Evolutionary conservation across 2,113 vertebrate genomes (phyloP).

Genomic region (Sarotherodon lohbergeri): DNA sequence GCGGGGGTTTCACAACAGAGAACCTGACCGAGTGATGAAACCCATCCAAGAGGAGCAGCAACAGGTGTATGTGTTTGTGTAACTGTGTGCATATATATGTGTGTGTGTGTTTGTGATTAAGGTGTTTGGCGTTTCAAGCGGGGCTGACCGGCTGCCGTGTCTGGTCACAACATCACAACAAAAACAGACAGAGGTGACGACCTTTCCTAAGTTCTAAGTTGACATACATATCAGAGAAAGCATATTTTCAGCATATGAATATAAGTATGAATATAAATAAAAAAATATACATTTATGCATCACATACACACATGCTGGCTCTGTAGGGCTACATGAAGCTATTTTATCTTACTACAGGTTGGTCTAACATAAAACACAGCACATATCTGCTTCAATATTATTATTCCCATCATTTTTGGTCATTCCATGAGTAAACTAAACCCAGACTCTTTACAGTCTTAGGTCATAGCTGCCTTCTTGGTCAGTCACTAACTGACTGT

Average conservation of each 20-base stretch:
- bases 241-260: not conserved
- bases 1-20: constrained; percentile 58
- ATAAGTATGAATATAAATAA: not conserved
- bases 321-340: not conserved
- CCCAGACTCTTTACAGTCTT: not conserved
- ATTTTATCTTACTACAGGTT: not conserved
- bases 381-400: not conserved
- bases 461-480: constrained; percentile 13
- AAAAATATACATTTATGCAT: not conserved
- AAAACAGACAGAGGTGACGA: constrained; percentile 26
- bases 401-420: not conserved
- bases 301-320: not conserved
- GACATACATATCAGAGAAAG: not conserved
- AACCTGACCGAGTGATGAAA: constrained; percentile 72
- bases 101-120: not conserved
- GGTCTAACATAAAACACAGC: not conserved
- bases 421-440: not conserved
- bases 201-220: not conserved
- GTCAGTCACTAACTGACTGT: constrained; percentile 23
- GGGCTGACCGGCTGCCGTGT: constrained; percentile 33
- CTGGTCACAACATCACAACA: constrained; percentile 59
- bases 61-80: constrained; percentile 60
- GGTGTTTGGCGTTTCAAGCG: not conserved
- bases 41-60: constrained; percentile 58
- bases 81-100: not conserved